A percentile compares a stretch with the other conserved stretches of the same genome.
Evolutionary conservation across 2,888 invertebrate species (phyloP).

Genomic region (Heteromyza rotundicornis): DNA sequence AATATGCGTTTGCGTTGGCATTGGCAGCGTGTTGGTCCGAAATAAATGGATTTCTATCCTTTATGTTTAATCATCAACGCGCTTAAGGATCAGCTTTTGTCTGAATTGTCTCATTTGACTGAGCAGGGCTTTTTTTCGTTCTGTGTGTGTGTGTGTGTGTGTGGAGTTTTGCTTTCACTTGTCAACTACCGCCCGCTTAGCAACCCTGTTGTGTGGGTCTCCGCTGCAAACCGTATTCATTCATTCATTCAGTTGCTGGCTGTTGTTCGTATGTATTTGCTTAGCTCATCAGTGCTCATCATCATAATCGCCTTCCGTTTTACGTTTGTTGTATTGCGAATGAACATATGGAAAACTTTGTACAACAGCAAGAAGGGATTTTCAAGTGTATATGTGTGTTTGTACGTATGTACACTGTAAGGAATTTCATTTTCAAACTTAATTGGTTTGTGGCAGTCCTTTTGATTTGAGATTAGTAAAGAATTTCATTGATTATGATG

Average conservation of each 20-base stretch:
- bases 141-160: conserved; percentile 30
- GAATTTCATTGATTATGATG: too few relatives aligned
- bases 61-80: conserved; percentile 24
- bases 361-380: not conserved
- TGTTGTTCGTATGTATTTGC: not conserved
- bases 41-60: conserved; percentile 53
- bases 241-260: not conserved
- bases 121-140: too few relatives aligned
- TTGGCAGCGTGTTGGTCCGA: conserved; percentile 59
- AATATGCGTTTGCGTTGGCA: conserved; percentile 15
- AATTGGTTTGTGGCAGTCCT: not conserved
- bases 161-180: conserved; percentile 28
- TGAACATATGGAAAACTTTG: conserved; percentile 1
- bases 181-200: too few relatives aligned
- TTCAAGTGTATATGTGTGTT: not conserved
- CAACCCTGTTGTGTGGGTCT: too few relatives aligned
- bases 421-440: not conserved
- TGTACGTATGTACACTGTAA: not conserved
- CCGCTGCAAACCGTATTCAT: too few relatives aligned
- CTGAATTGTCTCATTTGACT: conserved; percentile 30
- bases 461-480: too few relatives aligned
- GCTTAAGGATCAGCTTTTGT: conserved; percentile 26
- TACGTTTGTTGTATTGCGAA: not conserved
- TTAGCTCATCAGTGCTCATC: conserved; percentile 10
- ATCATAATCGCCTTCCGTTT: conserved; percentile 36